Evolutionary conservation across 2,888 invertebrate genomes (phyloP), one percentile per base, ranked within the genome.

Genomic region (Crepidodera aurea): DNA sequence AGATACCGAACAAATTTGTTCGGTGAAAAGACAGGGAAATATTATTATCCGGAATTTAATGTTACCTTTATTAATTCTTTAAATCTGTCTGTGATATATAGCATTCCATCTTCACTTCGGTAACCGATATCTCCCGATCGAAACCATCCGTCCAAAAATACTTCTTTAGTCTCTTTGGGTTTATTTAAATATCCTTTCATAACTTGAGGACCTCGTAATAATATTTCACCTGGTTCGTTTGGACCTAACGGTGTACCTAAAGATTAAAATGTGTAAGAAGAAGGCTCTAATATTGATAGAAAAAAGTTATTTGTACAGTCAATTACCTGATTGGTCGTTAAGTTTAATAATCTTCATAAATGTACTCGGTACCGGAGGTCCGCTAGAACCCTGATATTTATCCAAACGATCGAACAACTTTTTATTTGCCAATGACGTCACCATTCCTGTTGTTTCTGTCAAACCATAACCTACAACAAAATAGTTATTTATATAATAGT

Each of bases 1-100:
- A n/a, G n/a, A n/a, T n/a, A n/a, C n/a, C n/a, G n/a, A n/a, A n/a
- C n/a, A n/a, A n/a, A n/a, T n/a, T n/a, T n/a, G n/a, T n/a, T n/a
- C n/a, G n/a, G n/a, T n/a, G n/a, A n/a, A n/a, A n/a, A n/a, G n/a
- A n/a, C n/a, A n/a, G n/a, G n/a, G n/a, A n/a, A n/a, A n/a, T n/a
- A n/a, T n/a, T n/a, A n/a, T n/a, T n/a, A n/a, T n/a, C n/a, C n/a
- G n/a, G n/a, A n/a, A n/a, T n/a, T 22, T 25, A 13, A 40, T 27
- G 6, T 88, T n/a, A 80, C 80, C 71, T 94, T 95, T 62, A 94
- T 94, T 32, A 94, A 82, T 76, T 94, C 93, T 76, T 94, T 94
- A 48, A 90, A 77, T 67, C 94, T 85, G 74, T 92, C 94, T 25
- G 88, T 87, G 62, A 94, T 86, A 69, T 85, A 90, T 66, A 92